Base-by-base conservation (phyloP, 2,797 vertebrate genomes). In the Lepilemur ruficaudatus region DNA sequence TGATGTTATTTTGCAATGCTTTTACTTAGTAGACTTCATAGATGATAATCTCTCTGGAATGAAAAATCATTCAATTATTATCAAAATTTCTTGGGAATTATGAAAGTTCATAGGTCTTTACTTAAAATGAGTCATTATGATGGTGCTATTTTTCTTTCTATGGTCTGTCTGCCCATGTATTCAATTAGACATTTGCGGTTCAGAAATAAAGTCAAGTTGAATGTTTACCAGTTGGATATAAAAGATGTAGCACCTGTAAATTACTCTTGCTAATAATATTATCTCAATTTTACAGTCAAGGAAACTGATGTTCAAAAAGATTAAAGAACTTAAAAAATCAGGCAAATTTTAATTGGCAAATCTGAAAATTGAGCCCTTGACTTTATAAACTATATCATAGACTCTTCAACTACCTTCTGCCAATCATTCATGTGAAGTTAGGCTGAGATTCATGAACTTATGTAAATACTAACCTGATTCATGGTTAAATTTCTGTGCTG, bases 51-150 rank as follows among this genome's bases (percentile, higher is more conserved):
- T 88, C 48, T 86, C 61, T 81, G 76, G 20, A 35, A 92, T 95
- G n/a, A 84, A 80, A 94, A 65, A 86, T 23, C 14, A 70, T 61
- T 91, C 35, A 70, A 55, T 46, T 92, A 38, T 61, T 48, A 73
- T 61, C 84, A 75, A 14, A 80, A 17, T 89, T 81, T 94, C 93
- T 82, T 91, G 55, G 50, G 43, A 57, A 93, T 86, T 69, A 93
- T 86, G 23, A 35, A 93, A 28, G 23, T 61, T 69, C 18, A 59
- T 38, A 72, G 28, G 35, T 73, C 50, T 87, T 87, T 88, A 75
- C n/a, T 92, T 92, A 94, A 92, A 73, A 82, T 79, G n/a, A 92
- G 20, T 79, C 41, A 87, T 59, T 46, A 50, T 20, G 4, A 23
- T 63, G 4, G 23, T 93, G 9, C 25, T 91, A 2, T 86, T 93